Conservation (phyloP, 1,140 invertebrate species). For the Reticulitermes speratus region DNA sequence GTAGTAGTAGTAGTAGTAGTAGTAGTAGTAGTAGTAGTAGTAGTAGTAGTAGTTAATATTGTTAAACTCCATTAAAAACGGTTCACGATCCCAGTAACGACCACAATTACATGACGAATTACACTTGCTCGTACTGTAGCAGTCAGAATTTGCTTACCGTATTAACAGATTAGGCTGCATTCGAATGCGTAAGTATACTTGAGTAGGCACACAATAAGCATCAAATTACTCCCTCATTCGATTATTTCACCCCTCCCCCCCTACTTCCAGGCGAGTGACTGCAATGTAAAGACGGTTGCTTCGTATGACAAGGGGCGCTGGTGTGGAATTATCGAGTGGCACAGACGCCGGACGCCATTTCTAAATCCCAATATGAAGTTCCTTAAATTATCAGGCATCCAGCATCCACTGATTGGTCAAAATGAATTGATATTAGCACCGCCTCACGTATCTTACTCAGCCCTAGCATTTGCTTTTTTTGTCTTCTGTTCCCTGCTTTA, state of each 20-base stretch:
- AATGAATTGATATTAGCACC: too few species aligned
- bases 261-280: not conserved
- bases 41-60: too few species aligned
- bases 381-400: not conserved
- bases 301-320: not conserved
- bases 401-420: too few species aligned
- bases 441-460: too few species aligned
- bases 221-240: slow-evolving; percentile 11
- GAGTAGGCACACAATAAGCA: slow-evolving; percentile 6
- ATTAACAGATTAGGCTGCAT: not conserved
- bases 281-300: slow-evolving; percentile 5
- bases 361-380: not conserved
- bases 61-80: not conserved
- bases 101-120: not conserved
- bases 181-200: not conserved
- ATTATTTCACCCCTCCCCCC: not conserved
- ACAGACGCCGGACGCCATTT: not conserved
- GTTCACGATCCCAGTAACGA: not conserved
- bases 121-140: not conserved
- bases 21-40: too few species aligned
- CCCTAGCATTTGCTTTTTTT: too few species aligned
- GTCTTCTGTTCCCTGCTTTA: too few species aligned
- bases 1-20: too few species aligned
- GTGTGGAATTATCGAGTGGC: not conserved
- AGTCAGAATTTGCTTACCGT: too few species aligned